Base-by-base conservation (phyloP, 2,888 invertebrate genomes). In the Troides aeacus region DNA sequence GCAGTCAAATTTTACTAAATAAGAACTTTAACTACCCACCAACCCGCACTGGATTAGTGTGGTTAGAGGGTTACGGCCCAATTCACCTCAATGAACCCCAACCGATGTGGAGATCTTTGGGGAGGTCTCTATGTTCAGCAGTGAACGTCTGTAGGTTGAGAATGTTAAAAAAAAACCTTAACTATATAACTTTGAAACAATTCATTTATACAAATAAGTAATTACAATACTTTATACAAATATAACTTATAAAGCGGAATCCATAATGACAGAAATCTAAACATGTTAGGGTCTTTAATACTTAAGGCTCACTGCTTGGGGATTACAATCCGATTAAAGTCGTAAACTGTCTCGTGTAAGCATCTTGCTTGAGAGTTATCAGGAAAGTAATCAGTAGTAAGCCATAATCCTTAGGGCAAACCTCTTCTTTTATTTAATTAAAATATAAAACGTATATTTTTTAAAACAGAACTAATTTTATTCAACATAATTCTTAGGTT, bases 251-350 rank as follows among this genome's bases (percentile, higher is more conserved):
- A 53, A 53, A n/a, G 53, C n/a, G n/a, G 53, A 53, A 53, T n/a
- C 53, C 6, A 53, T 6, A 53, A 53, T n/a, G n/a, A 18, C 53
- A 53, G 6, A n/a, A 5, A n/a, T 53, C 53, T 18, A 53, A 53
- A 53, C 53, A 53, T 53, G 18, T n/a, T n/a, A n/a, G n/a, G 53
- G n/a, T 53, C 53, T 5, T 53, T 53, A 53, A 53, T 53, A 53
- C n/a, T n/a, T n/a, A n/a, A 18, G n/a, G 18, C 53, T 53, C 18
- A 6, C 53, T n/a, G n/a, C 18, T n/a, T 53, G 7, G 18, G 53
- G 18, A 53, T 53, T 53, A 53, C n/a, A 53, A 53, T 53, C 53
- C 53, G 18, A 53, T 53, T 53, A 53, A 53, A n/a, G n/a, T 53
- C 53, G 53, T 53, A 53, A 53, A 53, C 53, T 53, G 53, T n/a